A percentile compares a stretch with the other conserved stretches of the same genome.
These are phyloP conservation scores for Dermatemys mawii DNA, from an alignment of 2,113 vertebrate species.

Conservation along the genomic window DNA sequence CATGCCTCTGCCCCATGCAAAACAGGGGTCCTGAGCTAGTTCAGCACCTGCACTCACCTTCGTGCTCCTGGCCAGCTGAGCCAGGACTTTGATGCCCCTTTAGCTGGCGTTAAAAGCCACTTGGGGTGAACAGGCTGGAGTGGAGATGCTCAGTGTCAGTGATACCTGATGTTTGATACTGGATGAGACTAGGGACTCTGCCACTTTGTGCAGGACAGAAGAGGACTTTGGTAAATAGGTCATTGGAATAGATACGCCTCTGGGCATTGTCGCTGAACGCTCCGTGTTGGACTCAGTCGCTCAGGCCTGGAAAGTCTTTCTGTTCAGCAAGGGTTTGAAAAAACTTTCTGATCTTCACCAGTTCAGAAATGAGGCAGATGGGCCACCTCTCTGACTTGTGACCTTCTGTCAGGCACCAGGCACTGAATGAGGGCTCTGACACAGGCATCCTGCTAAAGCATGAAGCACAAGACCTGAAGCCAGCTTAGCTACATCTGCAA, in stretches of 20 bases:
- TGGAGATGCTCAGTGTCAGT: neutral
- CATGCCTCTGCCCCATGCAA: no score
- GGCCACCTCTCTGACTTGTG: neutral
- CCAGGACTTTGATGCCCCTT: neutral
- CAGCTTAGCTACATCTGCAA: rapidly evolving
- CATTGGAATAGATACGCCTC: neutral
- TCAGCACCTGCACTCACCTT: neutral
- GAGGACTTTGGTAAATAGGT: neutral
- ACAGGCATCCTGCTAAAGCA: neutral
- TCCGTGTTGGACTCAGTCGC: no score
- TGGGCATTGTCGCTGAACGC: neutral
- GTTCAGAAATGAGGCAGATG: neutral
- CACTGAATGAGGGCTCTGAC: neutral
- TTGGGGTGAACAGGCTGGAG: neutral
- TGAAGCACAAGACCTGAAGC: rapidly evolving
- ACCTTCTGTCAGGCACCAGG: neutral
- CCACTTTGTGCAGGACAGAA: neutral
- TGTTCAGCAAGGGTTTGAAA: neutral
- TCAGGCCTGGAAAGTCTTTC: neutral
- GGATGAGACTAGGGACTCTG: neutral
- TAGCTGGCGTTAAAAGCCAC: neutral
- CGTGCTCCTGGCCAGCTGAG: neutral
- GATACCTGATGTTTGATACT: neutral
- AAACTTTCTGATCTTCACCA: rapidly evolving
- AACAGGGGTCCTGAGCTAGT: neutral